Percentiles rank a stretch among this genome's conserved stretches.
Conservation (phyloP, 1,140 invertebrate genomes). For the Atta texana region DNA sequence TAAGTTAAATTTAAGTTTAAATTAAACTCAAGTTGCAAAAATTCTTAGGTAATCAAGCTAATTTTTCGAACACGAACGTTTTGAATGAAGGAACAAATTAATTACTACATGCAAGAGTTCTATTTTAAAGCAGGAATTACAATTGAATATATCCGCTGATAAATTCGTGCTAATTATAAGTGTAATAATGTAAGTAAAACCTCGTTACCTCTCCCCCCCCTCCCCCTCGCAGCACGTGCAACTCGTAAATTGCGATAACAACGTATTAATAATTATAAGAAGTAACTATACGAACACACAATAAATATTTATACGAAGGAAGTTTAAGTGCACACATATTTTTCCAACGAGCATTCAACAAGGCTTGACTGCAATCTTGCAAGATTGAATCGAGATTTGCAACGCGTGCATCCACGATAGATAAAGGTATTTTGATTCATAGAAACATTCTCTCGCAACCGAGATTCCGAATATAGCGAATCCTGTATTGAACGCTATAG, state of each 20-base stretch:
- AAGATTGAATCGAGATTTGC: slow-evolving; percentile 18
- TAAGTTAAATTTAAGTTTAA: background rate
- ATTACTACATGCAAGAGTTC: background rate
- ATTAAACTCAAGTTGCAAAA: background rate
- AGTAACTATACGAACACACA: background rate
- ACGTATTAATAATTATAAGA: slow-evolving; percentile 24
- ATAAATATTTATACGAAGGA: slow-evolving; percentile 33
- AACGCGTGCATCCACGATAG: background rate
- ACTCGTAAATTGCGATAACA: background rate
- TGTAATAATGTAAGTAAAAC: background rate
- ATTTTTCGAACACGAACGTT: background rate
- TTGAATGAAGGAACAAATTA: slow-evolving; percentile 10
- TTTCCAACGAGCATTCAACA: background rate
- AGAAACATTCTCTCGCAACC: background rate
- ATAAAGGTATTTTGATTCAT: background rate
- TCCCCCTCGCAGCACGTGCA: background rate
- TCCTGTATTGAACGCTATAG: slow-evolving; percentile 23
- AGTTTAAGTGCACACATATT: background rate
- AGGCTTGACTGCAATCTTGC: background rate
- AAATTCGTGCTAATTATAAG: slow-evolving; percentile 23
- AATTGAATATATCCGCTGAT: slow-evolving; percentile 42
- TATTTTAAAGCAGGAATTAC: slow-evolving; percentile 17
- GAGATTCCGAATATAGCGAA: slow-evolving; percentile 13
- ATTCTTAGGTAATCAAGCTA: slow-evolving; percentile 24
- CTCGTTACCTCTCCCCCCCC: background rate